Percentiles rank a stretch among this genome's conserved stretches.
Evolutionary conservation across 2,888 invertebrate species (phyloP).

Genomic region (Celastrina argiolus): DNA sequence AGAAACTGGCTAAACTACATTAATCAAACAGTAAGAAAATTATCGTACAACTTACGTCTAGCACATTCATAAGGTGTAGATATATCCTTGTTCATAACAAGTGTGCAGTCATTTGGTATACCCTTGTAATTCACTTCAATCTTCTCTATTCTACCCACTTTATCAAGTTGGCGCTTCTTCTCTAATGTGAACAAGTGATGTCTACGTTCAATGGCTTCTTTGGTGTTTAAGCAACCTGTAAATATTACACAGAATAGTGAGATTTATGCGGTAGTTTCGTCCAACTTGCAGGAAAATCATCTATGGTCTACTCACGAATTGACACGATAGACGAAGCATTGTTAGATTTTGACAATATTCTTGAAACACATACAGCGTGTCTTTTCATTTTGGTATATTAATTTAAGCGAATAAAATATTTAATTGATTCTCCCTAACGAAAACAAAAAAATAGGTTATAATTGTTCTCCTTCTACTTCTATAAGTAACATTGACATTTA

Average conservation of each 20-base stretch:
- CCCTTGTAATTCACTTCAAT: constrained; percentile 91
- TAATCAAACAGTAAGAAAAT: not conserved
- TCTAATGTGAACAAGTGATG: constrained; percentile 88
- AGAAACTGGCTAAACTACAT: too few relatives aligned
- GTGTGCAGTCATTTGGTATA: constrained; percentile 82
- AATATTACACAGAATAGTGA: constrained; percentile 28
- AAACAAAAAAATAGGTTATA: constrained; percentile 22
- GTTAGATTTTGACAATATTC: constrained; percentile 42
- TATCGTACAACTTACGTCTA: constrained; percentile 80
- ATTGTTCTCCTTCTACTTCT: not conserved
- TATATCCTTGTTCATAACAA: constrained; percentile 93
- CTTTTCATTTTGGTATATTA: constrained; percentile 50
- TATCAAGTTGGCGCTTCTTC: constrained; percentile 83
- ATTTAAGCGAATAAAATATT: constrained; percentile 18
- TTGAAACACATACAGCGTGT: constrained; percentile 45
- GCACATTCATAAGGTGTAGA: constrained; percentile 97
- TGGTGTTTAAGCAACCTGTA: constrained; percentile 68
- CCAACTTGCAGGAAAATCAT: not conserved
- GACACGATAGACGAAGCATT: constrained; percentile 35
- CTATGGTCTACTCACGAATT: constrained; percentile 41
- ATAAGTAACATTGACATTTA: not conserved
- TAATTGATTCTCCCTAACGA: not conserved
- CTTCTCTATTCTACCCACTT: constrained; percentile 92
- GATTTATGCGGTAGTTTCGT: not conserved
- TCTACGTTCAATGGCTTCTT: constrained; percentile 75